A percentile compares a stretch with the other conserved stretches of the same genome.
phyloP scores from a whole-genome alignment of 2,888 invertebrate genomes.

The Drosophila kanekoi region DNA sequence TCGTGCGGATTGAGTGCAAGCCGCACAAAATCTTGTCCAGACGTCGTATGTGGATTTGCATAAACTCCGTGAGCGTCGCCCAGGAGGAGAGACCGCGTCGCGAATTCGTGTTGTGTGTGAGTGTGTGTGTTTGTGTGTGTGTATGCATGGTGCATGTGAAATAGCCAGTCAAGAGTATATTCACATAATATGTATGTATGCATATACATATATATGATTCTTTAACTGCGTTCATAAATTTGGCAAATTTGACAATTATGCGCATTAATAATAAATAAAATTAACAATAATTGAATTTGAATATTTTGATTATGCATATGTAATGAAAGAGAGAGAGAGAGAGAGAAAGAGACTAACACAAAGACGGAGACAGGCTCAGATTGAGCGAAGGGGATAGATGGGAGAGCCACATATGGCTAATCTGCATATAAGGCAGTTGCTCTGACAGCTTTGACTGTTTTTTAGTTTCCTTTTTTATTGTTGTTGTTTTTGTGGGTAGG shows the following conservation, averaged over 20 bases:
- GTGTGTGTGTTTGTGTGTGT: slow-evolving; percentile 1
- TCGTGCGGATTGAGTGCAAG: slow-evolving; percentile 76
- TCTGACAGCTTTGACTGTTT: slow-evolving; percentile 58
- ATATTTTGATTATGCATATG: slow-evolving; percentile 72
- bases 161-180: slow-evolving; percentile 22
- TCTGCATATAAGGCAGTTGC: slow-evolving; percentile 74
- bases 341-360: background rate
- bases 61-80: slow-evolving; percentile 46
- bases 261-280: slow-evolving; percentile 85
- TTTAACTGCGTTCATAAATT: slow-evolving; percentile 79
- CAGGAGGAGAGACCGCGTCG: slow-evolving; percentile 34
- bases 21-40: slow-evolving; percentile 65
- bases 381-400: slow-evolving; percentile 5
- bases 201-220: slow-evolving; percentile 14
- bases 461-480: slow-evolving; percentile 20
- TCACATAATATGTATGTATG: slow-evolving; percentile 15
- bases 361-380: no score
- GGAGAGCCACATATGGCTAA: slow-evolving; percentile 64
- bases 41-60: slow-evolving; percentile 60
- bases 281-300: slow-evolving; percentile 84
- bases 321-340: slow-evolving; percentile 6
- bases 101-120: slow-evolving; percentile 1
- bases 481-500: slow-evolving; percentile 59
- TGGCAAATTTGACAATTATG: slow-evolving; percentile 85
- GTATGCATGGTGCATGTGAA: slow-evolving; percentile 15